A percentile compares a stretch with the other conserved stretches of the same genome.
phyloP scores from a whole-genome alignment of 2,113 vertebrate species.

The Collichthys lucidus region DNA sequence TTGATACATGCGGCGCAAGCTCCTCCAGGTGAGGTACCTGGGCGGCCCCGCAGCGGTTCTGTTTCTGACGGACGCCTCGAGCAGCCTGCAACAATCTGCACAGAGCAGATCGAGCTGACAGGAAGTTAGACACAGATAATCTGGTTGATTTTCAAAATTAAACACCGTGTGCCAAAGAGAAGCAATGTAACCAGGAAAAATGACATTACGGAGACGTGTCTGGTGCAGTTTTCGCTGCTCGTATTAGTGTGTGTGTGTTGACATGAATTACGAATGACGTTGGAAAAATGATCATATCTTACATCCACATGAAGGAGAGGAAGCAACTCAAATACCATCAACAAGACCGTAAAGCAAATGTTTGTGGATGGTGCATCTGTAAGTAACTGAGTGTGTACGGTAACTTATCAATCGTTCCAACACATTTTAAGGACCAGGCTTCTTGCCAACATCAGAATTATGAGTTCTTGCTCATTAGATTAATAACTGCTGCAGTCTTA shows the following conservation, averaged over 20 bases:
- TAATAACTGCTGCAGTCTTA: not conserved
- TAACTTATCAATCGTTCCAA: not conserved
- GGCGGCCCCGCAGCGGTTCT: no score
- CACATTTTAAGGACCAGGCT: not conserved
- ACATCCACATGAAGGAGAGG: not conserved
- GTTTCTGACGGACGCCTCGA: no score
- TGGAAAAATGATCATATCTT: not conserved
- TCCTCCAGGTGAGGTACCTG: no score
- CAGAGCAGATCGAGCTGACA: no score
- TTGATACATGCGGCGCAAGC: no score
- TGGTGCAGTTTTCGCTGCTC: not conserved
- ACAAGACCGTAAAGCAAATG: not conserved
- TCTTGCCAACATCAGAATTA: not conserved
- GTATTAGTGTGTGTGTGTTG: not conserved
- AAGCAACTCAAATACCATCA: not conserved
- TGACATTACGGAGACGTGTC: no score
- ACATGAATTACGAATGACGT: conserved; percentile 1
- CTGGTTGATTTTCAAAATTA: no score
- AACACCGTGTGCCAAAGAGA: no score
- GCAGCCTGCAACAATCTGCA: no score
- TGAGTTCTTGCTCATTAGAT: not conserved
- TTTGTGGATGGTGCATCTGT: not conserved
- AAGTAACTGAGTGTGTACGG: no score
- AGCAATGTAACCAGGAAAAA: no score
- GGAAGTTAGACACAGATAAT: no score